Evolutionary conservation across 2,888 invertebrate genomes (phyloP).

Genomic region (Epinotia demarniana): DNA sequence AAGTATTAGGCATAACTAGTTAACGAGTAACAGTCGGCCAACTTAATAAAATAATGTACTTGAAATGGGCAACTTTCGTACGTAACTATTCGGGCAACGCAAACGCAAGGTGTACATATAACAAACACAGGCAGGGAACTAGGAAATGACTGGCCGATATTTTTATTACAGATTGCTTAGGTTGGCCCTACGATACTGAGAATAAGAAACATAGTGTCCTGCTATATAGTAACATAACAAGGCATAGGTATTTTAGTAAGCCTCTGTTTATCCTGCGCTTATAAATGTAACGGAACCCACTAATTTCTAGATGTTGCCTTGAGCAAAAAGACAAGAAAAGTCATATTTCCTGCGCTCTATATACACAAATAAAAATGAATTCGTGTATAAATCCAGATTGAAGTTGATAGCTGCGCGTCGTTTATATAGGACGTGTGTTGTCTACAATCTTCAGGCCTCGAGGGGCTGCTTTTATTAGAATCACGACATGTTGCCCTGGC

Average conservation of each 20-base stretch:
- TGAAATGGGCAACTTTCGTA: too few species aligned
- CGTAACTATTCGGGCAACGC: too few species aligned
- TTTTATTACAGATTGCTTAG: neutral
- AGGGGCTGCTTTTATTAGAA: conserved; percentile 41
- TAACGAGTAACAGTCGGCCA: too few species aligned
- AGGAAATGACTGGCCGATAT: too few species aligned
- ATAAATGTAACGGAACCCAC: neutral
- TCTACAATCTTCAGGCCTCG: conserved; percentile 36
- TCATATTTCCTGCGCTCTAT: conserved; percentile 5
- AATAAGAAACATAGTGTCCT: too few species aligned
- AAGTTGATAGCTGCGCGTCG: conserved; percentile 35
- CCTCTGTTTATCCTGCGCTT: neutral
- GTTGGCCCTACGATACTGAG: too few species aligned
- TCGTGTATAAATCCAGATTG: conserved; percentile 37
- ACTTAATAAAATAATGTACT: too few species aligned
- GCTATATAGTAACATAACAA: conserved; percentile 3
- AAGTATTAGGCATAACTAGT: too few species aligned
- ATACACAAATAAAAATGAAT: conserved; percentile 24
- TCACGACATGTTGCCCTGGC: conserved; percentile 13
- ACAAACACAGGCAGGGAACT: too few species aligned
- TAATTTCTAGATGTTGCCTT: neutral
- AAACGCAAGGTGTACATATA: too few species aligned
- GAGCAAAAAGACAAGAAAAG: neutral
- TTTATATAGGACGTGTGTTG: conserved; percentile 40
- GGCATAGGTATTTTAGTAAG: conserved; percentile 10